Percentiles rank a stretch among this genome's conserved stretches.
Conservation (phyloP, 2,797 vertebrate genomes). For the Dermochelys coriacea region DNA sequence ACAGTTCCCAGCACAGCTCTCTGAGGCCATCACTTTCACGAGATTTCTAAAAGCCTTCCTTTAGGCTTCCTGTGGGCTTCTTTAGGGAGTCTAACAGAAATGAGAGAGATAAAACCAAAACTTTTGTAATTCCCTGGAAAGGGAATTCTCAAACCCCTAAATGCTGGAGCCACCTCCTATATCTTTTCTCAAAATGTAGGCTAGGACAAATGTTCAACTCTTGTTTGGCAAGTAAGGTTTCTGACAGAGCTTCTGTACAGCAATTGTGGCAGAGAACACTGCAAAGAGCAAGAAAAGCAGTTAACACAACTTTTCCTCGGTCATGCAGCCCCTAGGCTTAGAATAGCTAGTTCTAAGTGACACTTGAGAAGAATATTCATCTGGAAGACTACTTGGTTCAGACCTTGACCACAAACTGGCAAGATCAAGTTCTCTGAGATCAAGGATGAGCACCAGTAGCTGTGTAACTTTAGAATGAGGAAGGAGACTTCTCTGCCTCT, state of each 20-base stretch:
- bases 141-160: neutral
- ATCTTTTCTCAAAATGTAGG: neutral
- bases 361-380: neutral
- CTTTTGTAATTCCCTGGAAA: neutral
- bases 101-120: too few relatives aligned
- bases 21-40: neutral
- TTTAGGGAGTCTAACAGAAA: neutral
- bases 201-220: neutral
- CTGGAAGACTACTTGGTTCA: neutral
- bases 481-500: rapidly evolving
- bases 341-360: neutral
- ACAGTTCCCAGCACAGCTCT: neutral
- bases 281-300: neutral
- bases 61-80: too few relatives aligned
- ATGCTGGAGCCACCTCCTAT: neutral
- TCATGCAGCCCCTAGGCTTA: neutral
- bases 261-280: neutral
- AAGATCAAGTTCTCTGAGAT: neutral
- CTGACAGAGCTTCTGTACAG: rapidly evolving
- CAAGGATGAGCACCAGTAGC: neutral
- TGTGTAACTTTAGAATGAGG: neutral
- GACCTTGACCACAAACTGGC: neutral
- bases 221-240: neutral
- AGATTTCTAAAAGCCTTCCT: neutral
- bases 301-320: neutral